Evolutionary conservation across 2,797 vertebrate genomes (phyloP).

Genomic region (Halcyon badia): DNA sequence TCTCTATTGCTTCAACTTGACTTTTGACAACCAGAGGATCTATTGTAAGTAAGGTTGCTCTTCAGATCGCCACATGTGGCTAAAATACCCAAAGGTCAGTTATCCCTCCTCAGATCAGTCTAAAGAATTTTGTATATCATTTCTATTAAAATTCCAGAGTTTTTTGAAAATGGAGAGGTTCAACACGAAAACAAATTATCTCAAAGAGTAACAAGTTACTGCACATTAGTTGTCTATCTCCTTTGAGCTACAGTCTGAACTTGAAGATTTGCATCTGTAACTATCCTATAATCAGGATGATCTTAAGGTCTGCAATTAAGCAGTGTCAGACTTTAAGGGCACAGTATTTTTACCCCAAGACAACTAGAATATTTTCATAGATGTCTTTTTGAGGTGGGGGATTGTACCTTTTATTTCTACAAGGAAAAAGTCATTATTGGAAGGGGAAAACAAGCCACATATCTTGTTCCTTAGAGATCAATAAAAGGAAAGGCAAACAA

Average conservation of each 20-base stretch:
- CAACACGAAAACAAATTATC: neutral
- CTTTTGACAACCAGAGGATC: neutral
- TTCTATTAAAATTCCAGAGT: neutral
- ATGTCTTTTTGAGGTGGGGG: neutral
- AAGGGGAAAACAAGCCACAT: neutral
- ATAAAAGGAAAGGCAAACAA: neutral
- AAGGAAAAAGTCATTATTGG: neutral
- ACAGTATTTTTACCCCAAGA: neutral
- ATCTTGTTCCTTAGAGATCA: neutral
- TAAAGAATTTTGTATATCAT: neutral
- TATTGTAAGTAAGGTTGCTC: neutral
- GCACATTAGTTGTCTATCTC: neutral
- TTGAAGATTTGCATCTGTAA: neutral
- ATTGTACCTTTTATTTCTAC: neutral
- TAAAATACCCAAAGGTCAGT: neutral
- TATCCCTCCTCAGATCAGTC: neutral
- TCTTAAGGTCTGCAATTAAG: neutral
- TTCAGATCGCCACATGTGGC: neutral
- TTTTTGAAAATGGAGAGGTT: neutral
- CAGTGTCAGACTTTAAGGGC: neutral
- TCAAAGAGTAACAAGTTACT: neutral
- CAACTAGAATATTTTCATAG: neutral
- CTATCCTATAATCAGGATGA: fast-evolving
- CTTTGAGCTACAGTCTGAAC: neutral
- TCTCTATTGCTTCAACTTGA: neutral